A percentile compares a stretch with the other conserved stretches of the same genome.
Evolutionary conservation across 2,888 invertebrate species (phyloP).

Genomic region (Opisthograptis luteolata): DNA sequence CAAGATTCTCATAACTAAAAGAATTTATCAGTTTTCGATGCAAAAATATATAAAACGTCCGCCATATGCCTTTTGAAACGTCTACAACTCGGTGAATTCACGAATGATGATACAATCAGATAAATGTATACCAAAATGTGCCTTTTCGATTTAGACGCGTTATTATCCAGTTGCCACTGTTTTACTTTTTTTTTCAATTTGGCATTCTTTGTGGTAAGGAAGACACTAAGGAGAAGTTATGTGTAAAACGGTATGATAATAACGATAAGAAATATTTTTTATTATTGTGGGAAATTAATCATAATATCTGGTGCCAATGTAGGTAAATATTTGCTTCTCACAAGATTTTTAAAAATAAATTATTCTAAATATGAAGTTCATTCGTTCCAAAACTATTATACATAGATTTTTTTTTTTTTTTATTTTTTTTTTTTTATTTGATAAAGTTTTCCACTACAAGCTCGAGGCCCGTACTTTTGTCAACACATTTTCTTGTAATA

Average conservation of each 20-base stretch:
- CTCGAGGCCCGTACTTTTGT: too few species aligned
- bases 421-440: too few species aligned
- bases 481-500: too few species aligned
- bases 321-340: too few species aligned
- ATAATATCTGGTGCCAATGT: too few species aligned
- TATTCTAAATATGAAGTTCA: too few species aligned
- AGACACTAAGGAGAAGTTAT: conserved; percentile 5
- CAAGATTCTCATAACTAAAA: conserved; percentile 84
- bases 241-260: not conserved
- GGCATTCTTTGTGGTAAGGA: conserved; percentile 54
- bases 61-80: conserved; percentile 84
- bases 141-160: conserved; percentile 52
- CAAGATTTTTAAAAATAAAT: too few species aligned
- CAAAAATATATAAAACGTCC: conserved; percentile 85
- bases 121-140: conserved; percentile 19
- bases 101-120: conserved; percentile 27
- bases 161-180: conserved; percentile 76
- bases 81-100: conserved; percentile 60
- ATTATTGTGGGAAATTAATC: too few species aligned
- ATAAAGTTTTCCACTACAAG: too few species aligned
- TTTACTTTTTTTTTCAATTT: conserved; percentile 59
- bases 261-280: too few species aligned
- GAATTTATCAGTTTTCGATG: conserved; percentile 84
- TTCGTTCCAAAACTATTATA: too few species aligned
- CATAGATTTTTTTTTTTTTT: too few species aligned